Percentiles rank a stretch among this genome's conserved stretches.
phyloP scores from a whole-genome alignment of 2,888 invertebrate species.

The Sinodicranocentrus sp. region DNA sequence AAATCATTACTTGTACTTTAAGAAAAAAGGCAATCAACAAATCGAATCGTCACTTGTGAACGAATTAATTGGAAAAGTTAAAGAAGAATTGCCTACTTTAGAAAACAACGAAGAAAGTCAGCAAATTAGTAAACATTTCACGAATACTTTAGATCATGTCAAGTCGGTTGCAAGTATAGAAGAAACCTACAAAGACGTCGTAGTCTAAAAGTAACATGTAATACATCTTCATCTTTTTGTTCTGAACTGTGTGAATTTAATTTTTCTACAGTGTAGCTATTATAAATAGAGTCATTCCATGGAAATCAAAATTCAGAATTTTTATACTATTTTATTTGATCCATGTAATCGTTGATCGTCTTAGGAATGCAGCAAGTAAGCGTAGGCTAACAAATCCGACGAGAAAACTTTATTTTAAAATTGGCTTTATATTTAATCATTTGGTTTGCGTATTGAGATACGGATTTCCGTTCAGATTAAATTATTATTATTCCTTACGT shows the following conservation, averaged over 20 bases:
- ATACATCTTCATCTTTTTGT: background rate
- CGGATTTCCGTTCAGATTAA: background rate
- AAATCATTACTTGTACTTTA: conserved; percentile 95
- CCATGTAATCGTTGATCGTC: background rate
- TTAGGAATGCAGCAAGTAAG: background rate
- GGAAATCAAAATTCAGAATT: conserved; percentile 57
- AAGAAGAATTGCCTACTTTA: conserved; percentile 94
- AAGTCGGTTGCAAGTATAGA: conserved; percentile 63
- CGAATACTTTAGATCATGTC: conserved; percentile 91
- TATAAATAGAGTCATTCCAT: conserved; percentile 59
- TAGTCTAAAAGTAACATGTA: conserved; percentile 33
- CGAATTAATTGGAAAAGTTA: conserved; percentile 92
- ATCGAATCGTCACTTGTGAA: conserved; percentile 83
- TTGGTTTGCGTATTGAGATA: background rate
- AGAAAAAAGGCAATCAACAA: conserved; percentile 90
- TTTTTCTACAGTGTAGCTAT: conserved; percentile 60
- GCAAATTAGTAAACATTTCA: conserved; percentile 97
- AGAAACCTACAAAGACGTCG: conserved; percentile 62
- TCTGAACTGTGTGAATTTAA: conserved; percentile 34
- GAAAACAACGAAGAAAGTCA: conserved; percentile 98
- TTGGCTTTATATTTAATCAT: background rate
- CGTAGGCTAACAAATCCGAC: background rate
- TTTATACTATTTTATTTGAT: conserved; percentile 28
- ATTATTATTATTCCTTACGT: conserved; percentile 1
- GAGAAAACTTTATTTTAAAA: background rate